Conservation (phyloP, 23 tunicate genomes). For the Botrylloides violaceus region DNA sequence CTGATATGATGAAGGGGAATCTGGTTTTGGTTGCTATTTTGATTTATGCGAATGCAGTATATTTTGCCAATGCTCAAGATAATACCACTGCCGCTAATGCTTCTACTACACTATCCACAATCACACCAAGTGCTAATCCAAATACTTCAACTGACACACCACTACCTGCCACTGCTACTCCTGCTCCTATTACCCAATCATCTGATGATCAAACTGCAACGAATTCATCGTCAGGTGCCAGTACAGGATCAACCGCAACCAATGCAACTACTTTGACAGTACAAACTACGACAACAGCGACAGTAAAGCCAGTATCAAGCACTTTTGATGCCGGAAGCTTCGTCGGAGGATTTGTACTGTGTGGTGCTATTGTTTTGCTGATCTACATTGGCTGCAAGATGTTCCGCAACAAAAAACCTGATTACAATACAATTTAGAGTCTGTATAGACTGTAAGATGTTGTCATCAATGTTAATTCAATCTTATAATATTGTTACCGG, state of each 20-base stretch:
- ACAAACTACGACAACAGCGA: background rate
- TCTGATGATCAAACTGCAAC: background rate
- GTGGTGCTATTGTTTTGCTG: conserved; percentile 1
- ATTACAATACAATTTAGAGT: conserved; percentile 6
- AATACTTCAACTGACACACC: too few relatives aligned
- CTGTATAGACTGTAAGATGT: too few relatives aligned
- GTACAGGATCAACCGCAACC: background rate
- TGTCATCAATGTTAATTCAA: background rate
- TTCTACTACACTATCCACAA: too few relatives aligned
- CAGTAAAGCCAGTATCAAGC: background rate
- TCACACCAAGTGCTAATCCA: too few relatives aligned
- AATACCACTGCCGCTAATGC: too few relatives aligned
- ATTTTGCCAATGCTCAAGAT: too few relatives aligned
- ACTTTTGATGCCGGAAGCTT: conserved; percentile 20
- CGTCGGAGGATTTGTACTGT: conserved; percentile 9
- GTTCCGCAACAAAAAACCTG: background rate
- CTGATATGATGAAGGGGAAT: too few relatives aligned
- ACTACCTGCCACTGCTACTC: too few relatives aligned
- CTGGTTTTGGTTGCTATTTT: too few relatives aligned
- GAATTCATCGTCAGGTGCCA: background rate
- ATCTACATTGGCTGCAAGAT: background rate
- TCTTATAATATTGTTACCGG: background rate
- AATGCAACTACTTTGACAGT: background rate
- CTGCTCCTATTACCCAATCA: too few relatives aligned
- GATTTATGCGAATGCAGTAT: too few relatives aligned